Percentiles rank a stretch among this genome's conserved stretches.
phyloP scores from a whole-genome alignment of 2,888 invertebrate genomes.

The Caenorhabditis sp. region DNA sequence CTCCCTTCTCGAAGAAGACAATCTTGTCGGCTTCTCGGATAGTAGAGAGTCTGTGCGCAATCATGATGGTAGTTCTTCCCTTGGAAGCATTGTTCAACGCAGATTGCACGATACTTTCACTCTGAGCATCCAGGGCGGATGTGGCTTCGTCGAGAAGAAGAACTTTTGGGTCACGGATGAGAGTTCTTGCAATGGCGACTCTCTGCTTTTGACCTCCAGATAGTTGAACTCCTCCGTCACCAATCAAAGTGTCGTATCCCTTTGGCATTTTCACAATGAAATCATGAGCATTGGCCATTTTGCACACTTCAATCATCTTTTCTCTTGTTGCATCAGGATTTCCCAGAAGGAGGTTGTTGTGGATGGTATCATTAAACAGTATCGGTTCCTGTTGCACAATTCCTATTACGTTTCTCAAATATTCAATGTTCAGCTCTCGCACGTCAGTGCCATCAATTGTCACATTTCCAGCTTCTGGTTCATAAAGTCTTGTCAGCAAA shows the following conservation, averaged over 20 bases:
- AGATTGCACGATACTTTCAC: slow-evolving; percentile 87
- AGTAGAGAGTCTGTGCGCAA: slow-evolving; percentile 79
- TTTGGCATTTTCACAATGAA: slow-evolving; percentile 77
- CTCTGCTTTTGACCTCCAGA: slow-evolving; percentile 80
- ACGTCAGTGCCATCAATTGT: slow-evolving; percentile 76
- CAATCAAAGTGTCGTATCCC: slow-evolving; percentile 77
- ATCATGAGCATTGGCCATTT: slow-evolving; percentile 79
- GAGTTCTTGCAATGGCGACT: slow-evolving; percentile 75
- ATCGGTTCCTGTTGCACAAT: slow-evolving; percentile 80
- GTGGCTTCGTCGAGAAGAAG: slow-evolving; percentile 87
- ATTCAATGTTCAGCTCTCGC: slow-evolving; percentile 71
- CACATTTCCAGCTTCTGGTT: slow-evolving; percentile 68
- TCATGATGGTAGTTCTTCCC: slow-evolving; percentile 76
- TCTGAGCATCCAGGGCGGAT: slow-evolving; percentile 88
- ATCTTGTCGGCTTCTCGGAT: slow-evolving; percentile 78
- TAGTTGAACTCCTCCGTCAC: slow-evolving; percentile 79
- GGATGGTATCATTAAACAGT: slow-evolving; percentile 77
- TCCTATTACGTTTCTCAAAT: slow-evolving; percentile 74
- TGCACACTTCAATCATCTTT: slow-evolving; percentile 75
- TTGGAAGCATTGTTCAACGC: slow-evolving; percentile 75
- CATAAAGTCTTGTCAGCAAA: slow-evolving; percentile 70
- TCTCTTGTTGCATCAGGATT: slow-evolving; percentile 68
- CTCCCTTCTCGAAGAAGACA: slow-evolving; percentile 76
- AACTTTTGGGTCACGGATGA: slow-evolving; percentile 70
- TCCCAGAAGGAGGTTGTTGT: slow-evolving; percentile 71